These are phyloP conservation scores for Nymphicus hollandicus DNA, from an alignment of 2,113 vertebrate genomes.

Conservation along the genomic window DNA sequence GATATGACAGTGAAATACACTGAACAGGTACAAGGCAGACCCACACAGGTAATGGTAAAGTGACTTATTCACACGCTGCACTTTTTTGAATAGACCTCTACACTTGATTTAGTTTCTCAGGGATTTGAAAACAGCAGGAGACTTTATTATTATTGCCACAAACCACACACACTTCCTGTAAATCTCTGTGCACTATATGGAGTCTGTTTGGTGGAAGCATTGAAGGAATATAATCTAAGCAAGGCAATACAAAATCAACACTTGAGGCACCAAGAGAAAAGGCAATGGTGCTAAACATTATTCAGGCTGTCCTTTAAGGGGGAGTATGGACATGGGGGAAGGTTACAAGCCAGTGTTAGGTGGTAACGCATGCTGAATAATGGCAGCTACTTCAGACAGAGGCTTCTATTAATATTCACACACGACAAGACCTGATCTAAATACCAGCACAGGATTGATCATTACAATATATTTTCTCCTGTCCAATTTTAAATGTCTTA, in stretches of 20 bases:
- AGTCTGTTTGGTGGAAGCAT: slow-evolving; percentile 12
- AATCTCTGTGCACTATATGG: neutral
- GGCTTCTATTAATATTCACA: slow-evolving; percentile 43
- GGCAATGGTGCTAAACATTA: neutral
- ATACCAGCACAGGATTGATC: slow-evolving; percentile 47
- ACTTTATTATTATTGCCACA: slow-evolving; percentile 38
- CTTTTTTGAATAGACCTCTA: neutral
- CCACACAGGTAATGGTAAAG: neutral
- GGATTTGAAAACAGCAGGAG: slow-evolving; percentile 45
- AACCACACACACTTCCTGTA: slow-evolving; percentile 35
- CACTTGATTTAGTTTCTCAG: slow-evolving; percentile 46
- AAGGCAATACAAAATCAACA: slow-evolving; percentile 21
- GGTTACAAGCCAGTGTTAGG: neutral
- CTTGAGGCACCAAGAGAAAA: neutral
- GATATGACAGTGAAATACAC: neutral
- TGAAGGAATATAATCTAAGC: slow-evolving; percentile 18
- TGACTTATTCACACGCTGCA: neutral
- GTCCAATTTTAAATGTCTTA: slow-evolving; percentile 31
- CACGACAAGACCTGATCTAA: slow-evolving; percentile 23
- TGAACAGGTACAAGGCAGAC: neutral
- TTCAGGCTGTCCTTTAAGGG: slow-evolving; percentile 18
- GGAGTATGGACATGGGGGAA: neutral
- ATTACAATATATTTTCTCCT: slow-evolving; percentile 16
- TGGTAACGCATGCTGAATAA: neutral
- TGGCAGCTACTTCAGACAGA: slow-evolving; percentile 15